Conservation (phyloP, 2,888 invertebrate species). For the Cybosia mesomella region DNA sequence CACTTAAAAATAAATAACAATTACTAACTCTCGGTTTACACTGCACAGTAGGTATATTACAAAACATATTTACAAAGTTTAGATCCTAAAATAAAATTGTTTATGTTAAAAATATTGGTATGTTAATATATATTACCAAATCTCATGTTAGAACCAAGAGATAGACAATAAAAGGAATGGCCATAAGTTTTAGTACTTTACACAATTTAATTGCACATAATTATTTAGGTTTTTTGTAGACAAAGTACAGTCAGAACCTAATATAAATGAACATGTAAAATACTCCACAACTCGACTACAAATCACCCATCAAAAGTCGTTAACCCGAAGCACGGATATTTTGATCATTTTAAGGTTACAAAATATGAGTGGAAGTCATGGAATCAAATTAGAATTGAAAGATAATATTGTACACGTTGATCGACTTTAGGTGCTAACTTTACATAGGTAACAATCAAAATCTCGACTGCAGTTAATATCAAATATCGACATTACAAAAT, state of each 20-base stretch:
- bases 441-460: background rate
- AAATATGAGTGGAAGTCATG: too few relatives aligned
- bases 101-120: background rate
- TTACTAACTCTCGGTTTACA: conserved; percentile 43
- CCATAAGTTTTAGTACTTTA: conserved; percentile 37
- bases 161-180: conserved; percentile 51
- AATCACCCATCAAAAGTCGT: background rate
- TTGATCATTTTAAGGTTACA: background rate
- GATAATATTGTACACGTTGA: background rate
- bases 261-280: background rate
- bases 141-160: conserved; percentile 46
- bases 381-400: too few relatives aligned
- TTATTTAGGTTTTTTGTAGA: conserved; percentile 4
- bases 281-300: background rate
- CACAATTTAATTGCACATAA: conserved; percentile 15
- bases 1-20: conserved; percentile 58
- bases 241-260: background rate
- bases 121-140: conserved; percentile 19
- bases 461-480: too few relatives aligned
- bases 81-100: background rate
- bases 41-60: conserved; percentile 27
- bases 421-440: background rate
- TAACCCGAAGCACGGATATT: background rate
- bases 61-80: conserved; percentile 31
- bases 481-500: too few relatives aligned